These are phyloP conservation scores for Odontocolon sp. DNA, from an alignment of 2,888 invertebrate species.

Conservation along the genomic window DNA sequence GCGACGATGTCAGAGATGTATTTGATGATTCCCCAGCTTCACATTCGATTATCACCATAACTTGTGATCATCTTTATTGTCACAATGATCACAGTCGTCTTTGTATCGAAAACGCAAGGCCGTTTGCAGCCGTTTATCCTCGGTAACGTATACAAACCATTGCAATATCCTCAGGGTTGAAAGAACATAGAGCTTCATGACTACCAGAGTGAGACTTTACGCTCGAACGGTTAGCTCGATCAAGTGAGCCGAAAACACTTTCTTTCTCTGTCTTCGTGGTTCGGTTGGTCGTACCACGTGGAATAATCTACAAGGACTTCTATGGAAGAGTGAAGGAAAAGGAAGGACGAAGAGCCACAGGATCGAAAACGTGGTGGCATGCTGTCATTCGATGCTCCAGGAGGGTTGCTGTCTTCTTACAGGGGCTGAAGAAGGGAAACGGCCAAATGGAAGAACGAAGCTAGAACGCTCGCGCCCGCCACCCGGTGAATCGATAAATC, in stretches of 20 bases:
- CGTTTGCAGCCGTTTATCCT: slow-evolving; percentile 53
- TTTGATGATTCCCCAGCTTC: slow-evolving; percentile 33
- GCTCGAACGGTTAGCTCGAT: slow-evolving; percentile 34
- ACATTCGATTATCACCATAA: slow-evolving; percentile 51
- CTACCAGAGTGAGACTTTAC: slow-evolving; percentile 26
- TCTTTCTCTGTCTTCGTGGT: background rate
- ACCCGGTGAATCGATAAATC: slow-evolving; percentile 58
- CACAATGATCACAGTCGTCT: slow-evolving; percentile 41
- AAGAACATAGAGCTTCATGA: background rate
- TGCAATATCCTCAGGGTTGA: slow-evolving; percentile 5
- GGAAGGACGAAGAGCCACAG: background rate
- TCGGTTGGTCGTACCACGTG: background rate
- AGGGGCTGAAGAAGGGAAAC: slow-evolving; percentile 28
- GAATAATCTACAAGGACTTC: slow-evolving; percentile 4
- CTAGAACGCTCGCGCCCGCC: slow-evolving; percentile 40
- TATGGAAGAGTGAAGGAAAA: background rate
- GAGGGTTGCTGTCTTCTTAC: slow-evolving; percentile 23
- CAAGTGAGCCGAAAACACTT: slow-evolving; percentile 47
- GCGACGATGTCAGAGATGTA: too few species aligned
- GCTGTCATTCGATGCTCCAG: background rate
- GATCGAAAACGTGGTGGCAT: too few species aligned
- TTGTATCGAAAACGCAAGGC: slow-evolving; percentile 42
- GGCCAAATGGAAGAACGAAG: slow-evolving; percentile 15
- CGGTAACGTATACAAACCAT: background rate
- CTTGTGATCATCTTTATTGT: slow-evolving; percentile 47